phyloP scores from a whole-genome alignment of 2,888 invertebrate genomes.

The Ochlodes sylvanus region DNA sequence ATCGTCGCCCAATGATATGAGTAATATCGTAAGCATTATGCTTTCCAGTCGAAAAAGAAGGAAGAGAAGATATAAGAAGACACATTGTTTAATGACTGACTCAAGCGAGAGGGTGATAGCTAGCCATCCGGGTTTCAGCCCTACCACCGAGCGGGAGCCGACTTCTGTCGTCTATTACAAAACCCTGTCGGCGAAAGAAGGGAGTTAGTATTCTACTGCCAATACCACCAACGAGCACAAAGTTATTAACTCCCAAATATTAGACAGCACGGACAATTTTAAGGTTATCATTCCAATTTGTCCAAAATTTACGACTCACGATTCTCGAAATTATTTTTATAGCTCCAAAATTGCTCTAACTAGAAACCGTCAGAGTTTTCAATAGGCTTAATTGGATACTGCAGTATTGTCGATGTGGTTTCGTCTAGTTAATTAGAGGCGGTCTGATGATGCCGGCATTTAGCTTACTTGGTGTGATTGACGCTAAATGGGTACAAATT shows the following conservation, averaged over 20 bases:
- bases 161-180: too few species aligned
- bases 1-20: too few species aligned
- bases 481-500: conserved; percentile 35
- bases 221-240: neutral
- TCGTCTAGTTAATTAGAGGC: conserved; percentile 15
- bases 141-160: too few species aligned
- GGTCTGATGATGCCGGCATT: conserved; percentile 31
- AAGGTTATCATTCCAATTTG: conserved; percentile 29
- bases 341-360: conserved; percentile 24
- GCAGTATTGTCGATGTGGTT: conserved; percentile 16
- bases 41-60: too few species aligned
- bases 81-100: too few species aligned
- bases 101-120: too few species aligned
- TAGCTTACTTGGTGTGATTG: conserved; percentile 35
- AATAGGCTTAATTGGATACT: conserved; percentile 29
- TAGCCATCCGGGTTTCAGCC: too few species aligned
- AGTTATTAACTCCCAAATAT: neutral
- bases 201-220: too few species aligned
- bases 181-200: too few species aligned
- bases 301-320: conserved; percentile 12
- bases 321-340: conserved; percentile 33
- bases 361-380: conserved; percentile 23
- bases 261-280: neutral
- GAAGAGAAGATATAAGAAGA: too few species aligned
- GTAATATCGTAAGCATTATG: too few species aligned